phyloP scores from a whole-genome alignment of 1,140 invertebrate species.

The Trachymyrmex septentrionalis region DNA sequence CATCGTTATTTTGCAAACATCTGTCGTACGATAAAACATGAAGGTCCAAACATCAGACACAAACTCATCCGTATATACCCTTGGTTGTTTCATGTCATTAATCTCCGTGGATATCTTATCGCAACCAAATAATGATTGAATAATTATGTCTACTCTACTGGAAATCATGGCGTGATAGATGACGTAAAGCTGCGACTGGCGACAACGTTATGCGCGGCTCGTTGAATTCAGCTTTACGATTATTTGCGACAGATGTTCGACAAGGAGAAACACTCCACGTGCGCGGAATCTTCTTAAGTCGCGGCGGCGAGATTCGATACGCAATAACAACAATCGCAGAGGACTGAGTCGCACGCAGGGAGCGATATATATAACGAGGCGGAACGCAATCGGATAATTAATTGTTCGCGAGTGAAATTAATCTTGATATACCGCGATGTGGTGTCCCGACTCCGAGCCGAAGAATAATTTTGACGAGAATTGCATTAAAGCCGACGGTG shows the following conservation, averaged over 20 bases:
- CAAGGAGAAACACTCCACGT: not conserved
- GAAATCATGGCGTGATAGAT: conserved; percentile 51
- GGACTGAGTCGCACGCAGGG: not conserved
- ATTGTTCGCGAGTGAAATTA: conserved; percentile 18
- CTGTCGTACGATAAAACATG: conserved; percentile 26
- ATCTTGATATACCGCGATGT: conserved; percentile 24
- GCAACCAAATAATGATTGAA: conserved; percentile 47
- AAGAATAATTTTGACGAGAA: conserved; percentile 7
- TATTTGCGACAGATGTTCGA: conserved; percentile 60
- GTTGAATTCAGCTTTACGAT: conserved; percentile 52
- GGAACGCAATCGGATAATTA: conserved; percentile 31
- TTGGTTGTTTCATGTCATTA: conserved; percentile 32
- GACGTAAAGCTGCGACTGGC: conserved; percentile 32
- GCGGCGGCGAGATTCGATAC: not conserved
- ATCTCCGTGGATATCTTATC: conserved; percentile 47
- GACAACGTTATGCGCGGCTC: conserved; percentile 35
- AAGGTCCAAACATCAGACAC: not conserved
- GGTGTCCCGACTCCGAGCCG: conserved; percentile 11
- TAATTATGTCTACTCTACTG: conserved; percentile 55
- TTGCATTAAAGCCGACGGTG: conserved; percentile 42
- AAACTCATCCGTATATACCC: not conserved
- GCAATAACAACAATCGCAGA: conserved; percentile 1
- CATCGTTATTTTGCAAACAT: conserved; percentile 13
- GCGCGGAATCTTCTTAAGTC: conserved; percentile 9
- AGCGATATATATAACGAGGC: conserved; percentile 44